Base-by-base conservation (phyloP, 2,888 invertebrate genomes). In the Chymomyza amoena region DNA sequence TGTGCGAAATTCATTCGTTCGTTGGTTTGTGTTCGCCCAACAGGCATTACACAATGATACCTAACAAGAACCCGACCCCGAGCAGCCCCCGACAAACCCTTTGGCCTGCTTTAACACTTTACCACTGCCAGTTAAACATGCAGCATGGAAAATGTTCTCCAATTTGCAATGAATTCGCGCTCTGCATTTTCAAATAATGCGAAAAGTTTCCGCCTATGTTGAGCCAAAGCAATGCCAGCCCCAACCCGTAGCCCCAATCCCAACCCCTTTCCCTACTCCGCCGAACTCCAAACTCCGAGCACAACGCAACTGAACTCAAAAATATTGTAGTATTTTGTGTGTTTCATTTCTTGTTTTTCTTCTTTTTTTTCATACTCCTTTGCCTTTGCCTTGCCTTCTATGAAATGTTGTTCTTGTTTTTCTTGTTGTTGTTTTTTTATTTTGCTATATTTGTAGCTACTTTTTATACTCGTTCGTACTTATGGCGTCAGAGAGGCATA, bases 161-260 rank as follows among this genome's bases (percentile, higher is more conserved):
- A 82, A 84, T 84, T 82, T 85, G 86, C 87, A 75, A 72, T 76
- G 73, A 80, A 83, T 80, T 82, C 73, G 75, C 75, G 80, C 76
- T 18, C 20, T 82, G 86, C 80, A 83, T 87, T 84, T 87, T 87
- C 87, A 84, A 84, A 84, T 84, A 84, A 84, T 84, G 78, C 78
- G 87, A 84, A 84, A 84, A 84, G 45, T 84, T 83, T 83, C 83
- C 80, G 80, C 69, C 82, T 75, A 80, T 80, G 76, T 72, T 66
- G 36, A 60, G 36, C 60, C 36, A 16, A 60, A 60, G 60, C 28
- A 32, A 57, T 25, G 13, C 9, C 60, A 9, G 18, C 28, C 25
- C 52, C 50, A 62, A 16, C 1, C 25, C 25, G n/a, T n/a, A n/a
- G n/a, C n/a, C 28, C 28, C 28, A 28, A 3, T 6, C 6, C 6